A percentile compares a stretch with the other conserved stretches of the same genome.
Conservation (phyloP, 2,113 vertebrate genomes). For the Cochlearius cochlearius region DNA sequence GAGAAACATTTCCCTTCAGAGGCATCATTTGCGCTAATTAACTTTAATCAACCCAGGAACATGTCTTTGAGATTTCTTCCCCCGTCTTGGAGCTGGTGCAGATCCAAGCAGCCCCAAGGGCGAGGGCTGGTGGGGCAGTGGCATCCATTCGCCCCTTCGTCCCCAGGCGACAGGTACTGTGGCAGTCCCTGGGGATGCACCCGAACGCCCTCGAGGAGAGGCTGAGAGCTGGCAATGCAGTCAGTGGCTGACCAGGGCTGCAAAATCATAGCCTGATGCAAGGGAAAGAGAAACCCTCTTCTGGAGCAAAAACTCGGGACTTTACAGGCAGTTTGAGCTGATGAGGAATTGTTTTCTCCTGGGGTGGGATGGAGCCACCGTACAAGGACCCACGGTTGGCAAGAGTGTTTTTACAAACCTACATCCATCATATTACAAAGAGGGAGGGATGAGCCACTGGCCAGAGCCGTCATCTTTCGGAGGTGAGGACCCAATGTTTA, state of each 20-base stretch:
- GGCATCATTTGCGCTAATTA: constrained; percentile 74
- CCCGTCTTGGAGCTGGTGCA: not conserved
- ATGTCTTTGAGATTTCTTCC: constrained; percentile 47
- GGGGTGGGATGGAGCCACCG: not conserved
- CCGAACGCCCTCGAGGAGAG: accelerated
- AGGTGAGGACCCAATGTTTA: not conserved
- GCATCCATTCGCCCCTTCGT: not conserved
- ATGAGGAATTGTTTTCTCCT: not conserved
- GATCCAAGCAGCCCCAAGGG: not conserved
- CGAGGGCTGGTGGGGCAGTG: not conserved
- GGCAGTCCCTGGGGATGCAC: not conserved
- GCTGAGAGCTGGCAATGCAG: not conserved
- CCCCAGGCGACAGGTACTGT: not conserved
- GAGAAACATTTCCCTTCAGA: constrained; percentile 73
- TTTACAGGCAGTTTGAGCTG: not conserved
- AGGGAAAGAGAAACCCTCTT: not conserved
- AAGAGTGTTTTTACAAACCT: not conserved
- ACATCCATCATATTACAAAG: not conserved
- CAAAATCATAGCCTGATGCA: not conserved
- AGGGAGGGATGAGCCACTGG: not conserved
- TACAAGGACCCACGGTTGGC: not conserved
- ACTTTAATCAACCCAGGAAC: constrained; percentile 73
- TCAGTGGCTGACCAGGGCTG: not conserved
- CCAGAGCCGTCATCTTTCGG: not conserved
- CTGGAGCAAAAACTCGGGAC: not conserved